These are phyloP conservation scores for Rhorus exstirpatorius DNA, from an alignment of 2,888 invertebrate species.

Conservation along the genomic window DNA sequence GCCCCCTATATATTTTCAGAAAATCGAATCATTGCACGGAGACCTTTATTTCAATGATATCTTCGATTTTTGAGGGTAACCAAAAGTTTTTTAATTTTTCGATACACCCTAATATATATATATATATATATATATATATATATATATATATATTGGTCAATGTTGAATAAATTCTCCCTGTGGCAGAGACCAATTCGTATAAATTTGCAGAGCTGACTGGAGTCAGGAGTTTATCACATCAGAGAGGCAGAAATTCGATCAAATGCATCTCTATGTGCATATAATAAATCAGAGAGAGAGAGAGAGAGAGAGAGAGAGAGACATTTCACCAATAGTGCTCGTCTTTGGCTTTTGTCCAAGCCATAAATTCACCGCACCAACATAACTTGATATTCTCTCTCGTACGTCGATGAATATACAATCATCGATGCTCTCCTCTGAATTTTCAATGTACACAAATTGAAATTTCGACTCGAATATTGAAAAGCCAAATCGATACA, in stretches of 20 bases:
- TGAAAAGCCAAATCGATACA: slow-evolving; percentile 15
- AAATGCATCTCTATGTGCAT: not conserved
- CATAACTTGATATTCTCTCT: not conserved
- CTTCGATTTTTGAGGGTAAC: too few species aligned
- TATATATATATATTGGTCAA: too few species aligned
- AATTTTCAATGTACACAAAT: slow-evolving; percentile 8
- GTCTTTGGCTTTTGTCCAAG: slow-evolving; percentile 30
- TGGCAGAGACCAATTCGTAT: not conserved
- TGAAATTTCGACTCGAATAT: slow-evolving; percentile 2
- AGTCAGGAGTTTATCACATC: too few species aligned
- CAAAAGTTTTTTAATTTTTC: too few species aligned
- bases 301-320: not conserved
- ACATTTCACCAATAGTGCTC: not conserved
- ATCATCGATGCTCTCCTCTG: slow-evolving; percentile 1
- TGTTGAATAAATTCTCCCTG: too few species aligned
- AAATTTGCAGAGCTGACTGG: not conserved
- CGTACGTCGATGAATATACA: too few species aligned
- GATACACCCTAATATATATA: too few species aligned
- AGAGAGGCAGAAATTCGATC: slow-evolving; percentile 1
- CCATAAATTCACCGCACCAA: slow-evolving; percentile 30
- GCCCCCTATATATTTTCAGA: too few species aligned
- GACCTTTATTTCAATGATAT: too few species aligned
- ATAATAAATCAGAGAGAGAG: slow-evolving; percentile 13
- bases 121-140: too few species aligned
- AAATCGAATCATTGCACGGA: too few species aligned